Conservation (phyloP, 35 echinoderm and acorn worm genomes). For the Acanthaster planci region DNA sequence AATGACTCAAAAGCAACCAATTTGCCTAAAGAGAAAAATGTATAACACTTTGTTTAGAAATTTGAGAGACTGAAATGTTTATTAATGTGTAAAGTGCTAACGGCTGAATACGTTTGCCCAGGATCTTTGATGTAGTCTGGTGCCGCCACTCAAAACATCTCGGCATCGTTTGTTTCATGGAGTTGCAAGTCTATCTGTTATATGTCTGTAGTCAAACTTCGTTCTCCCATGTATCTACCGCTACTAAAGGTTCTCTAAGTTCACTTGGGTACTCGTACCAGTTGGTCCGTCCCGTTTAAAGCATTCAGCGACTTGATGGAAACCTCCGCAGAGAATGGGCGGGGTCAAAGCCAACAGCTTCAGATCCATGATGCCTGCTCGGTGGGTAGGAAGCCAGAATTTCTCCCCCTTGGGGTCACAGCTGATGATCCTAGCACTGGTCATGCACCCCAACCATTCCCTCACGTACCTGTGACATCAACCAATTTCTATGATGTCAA, state of each 20-base stretch:
- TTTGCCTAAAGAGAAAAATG: no score
- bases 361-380: neutral
- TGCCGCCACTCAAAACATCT: no score
- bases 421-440: neutral
- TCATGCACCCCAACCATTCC: slow-evolving; percentile 49
- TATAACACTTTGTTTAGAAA: no score
- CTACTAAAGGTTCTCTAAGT: neutral
- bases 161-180: no score
- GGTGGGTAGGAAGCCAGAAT: neutral
- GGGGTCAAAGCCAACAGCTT: neutral
- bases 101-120: no score
- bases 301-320: slow-evolving; percentile 16
- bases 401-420: neutral
- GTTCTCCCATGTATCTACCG: neutral
- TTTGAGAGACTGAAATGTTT: no score
- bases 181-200: no score
- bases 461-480: slow-evolving; percentile 19
- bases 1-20: no score
- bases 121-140: no score
- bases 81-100: no score
- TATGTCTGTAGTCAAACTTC: neutral
- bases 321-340: slow-evolving; percentile 17
- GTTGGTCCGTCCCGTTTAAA: slow-evolving; percentile 39
- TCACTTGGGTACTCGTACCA: no score
- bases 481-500: no score